Evolutionary conservation across 1,140 invertebrate genomes (phyloP).

Genomic region (Anagrus nilaparvatae): DNA sequence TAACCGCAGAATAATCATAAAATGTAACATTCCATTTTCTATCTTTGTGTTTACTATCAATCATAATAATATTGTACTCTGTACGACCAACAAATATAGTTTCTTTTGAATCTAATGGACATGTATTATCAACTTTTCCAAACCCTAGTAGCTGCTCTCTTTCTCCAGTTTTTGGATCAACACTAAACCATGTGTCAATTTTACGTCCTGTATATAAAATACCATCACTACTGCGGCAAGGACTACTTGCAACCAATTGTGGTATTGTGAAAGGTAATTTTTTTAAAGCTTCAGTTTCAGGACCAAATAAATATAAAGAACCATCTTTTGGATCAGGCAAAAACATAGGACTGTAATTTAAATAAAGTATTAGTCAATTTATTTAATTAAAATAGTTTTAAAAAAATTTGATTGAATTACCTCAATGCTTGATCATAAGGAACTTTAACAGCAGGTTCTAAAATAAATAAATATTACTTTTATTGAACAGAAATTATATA

Average conservation of each 20-base stretch:
- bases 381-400: conserved; percentile 1
- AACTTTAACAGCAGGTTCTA: conserved; percentile 68
- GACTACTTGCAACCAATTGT: conserved; percentile 90
- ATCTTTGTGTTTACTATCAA: conserved; percentile 70
- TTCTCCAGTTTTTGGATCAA: conserved; percentile 81
- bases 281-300: conserved; percentile 67
- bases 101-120: conserved; percentile 50
- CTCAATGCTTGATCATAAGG: conserved; percentile 45
- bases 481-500: conserved; percentile 5
- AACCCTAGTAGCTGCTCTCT: conserved; percentile 72
- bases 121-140: conserved; percentile 52
- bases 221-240: conserved; percentile 88
- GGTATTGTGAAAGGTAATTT: conserved; percentile 97
- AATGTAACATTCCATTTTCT: conserved; percentile 95
- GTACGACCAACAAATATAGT: conserved; percentile 74
- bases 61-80: conserved; percentile 92
- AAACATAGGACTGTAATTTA: conserved; percentile 61
- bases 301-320: conserved; percentile 79
- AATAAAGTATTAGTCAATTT: conserved; percentile 33
- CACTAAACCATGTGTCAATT: conserved; percentile 88
- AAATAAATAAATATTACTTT: conserved; percentile 28
- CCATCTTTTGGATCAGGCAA: conserved; percentile 95
- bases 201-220: conserved; percentile 93
- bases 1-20: conserved; percentile 72
- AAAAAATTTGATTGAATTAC: conserved; percentile 28